Conservation (phyloP, 2,888 invertebrate species). For the Blastobasis adustella region DNA sequence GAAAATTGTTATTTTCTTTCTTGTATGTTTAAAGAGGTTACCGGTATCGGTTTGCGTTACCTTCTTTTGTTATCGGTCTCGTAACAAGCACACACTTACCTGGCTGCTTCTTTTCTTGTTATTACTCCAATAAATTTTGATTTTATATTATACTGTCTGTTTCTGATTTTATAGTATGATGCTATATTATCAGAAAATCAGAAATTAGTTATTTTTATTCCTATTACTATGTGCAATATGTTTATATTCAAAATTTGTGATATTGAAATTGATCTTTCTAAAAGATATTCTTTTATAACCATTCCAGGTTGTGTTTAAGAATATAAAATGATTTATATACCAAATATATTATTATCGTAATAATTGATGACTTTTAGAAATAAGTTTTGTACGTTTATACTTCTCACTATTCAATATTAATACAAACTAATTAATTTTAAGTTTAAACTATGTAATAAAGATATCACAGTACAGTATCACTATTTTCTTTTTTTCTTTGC, state of each 20-base stretch:
- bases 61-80: too few relatives aligned
- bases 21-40: too few relatives aligned
- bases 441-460: not conserved
- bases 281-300: constrained; percentile 41
- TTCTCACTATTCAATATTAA: not conserved
- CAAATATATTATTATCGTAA: constrained; percentile 1
- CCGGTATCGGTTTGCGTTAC: too few relatives aligned
- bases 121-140: too few relatives aligned
- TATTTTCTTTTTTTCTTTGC: constrained; percentile 38
- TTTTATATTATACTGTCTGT: too few relatives aligned
- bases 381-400: constrained; percentile 31
- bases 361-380: constrained; percentile 1
- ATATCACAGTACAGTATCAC: constrained; percentile 14
- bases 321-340: not conserved
- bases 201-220: too few relatives aligned
- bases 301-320: constrained; percentile 49
- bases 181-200: too few relatives aligned
- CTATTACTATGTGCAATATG: constrained; percentile 12
- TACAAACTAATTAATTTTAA: not conserved
- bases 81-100: too few relatives aligned
- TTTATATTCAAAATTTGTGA: constrained; percentile 32
- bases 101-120: too few relatives aligned
- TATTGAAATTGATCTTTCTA: constrained; percentile 44
- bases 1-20: too few relatives aligned
- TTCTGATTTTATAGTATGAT: too few relatives aligned